Base-by-base conservation (phyloP, 2,888 invertebrate species). In the Pseudoips prasinana region DNA sequence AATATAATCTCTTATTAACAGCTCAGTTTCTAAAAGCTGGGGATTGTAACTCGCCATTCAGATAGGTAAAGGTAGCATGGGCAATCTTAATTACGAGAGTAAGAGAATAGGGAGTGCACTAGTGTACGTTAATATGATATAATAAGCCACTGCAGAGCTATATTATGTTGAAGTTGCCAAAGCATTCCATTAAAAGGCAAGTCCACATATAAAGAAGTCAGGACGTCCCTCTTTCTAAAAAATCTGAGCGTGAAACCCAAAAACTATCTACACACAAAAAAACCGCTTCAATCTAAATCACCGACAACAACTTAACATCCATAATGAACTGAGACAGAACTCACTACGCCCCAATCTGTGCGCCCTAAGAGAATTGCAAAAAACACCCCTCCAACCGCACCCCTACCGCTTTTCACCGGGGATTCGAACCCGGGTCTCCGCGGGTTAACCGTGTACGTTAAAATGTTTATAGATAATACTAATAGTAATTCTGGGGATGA, bases 381-480 rank as follows among this genome's bases (percentile, higher is more conserved):
- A 79, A 82, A 77, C 46, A 51, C 48, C 62, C 62, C 67, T 66
- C 64, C 58, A 53, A 70, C 68, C 73, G 66, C 70, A 73, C 79
- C 81, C 79, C 59, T 71, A 78, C 73, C 79, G 73, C 78, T 72
- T 73, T 69, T 52, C 79, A 73, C 71, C 71, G 61, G 77, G 77
- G 74, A 75, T 71, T 72, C 69, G 63, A 76, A 73, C 73, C 55
- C 58, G 78, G 85, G 84, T 83, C 84, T 84, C 82, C 84, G 71
- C 76, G 83, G 86, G 86, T 88, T 87, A 87, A 87, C 79, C 78
- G 83, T 55, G 66, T 69, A 79, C 79, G 82, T 75, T 87, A 84
- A 86, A 87, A 88, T 87, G 86, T 86, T 88, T 87, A 87, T 81
- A 87, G 85, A 87, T 87, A 86, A 88, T 84, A 72, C 82, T 78